phyloP scores from a whole-genome alignment of 2,888 invertebrate genomes.

The Drosophila affinis region DNA sequence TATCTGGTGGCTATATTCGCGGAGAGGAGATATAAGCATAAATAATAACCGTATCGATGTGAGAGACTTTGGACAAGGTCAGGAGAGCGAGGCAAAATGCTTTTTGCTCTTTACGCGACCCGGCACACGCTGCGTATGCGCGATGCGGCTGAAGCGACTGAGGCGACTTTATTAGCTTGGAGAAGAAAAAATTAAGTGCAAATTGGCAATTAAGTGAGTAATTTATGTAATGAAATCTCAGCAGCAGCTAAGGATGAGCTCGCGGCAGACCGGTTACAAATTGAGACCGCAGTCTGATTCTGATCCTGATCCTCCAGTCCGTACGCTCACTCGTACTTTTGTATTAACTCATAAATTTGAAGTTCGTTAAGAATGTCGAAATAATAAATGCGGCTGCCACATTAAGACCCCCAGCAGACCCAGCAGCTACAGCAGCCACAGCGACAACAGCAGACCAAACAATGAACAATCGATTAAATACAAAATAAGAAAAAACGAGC shows the following conservation, averaged over 20 bases:
- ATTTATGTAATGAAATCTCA: slow-evolving; percentile 70
- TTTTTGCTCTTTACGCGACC: slow-evolving; percentile 3
- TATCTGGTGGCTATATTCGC: not conserved
- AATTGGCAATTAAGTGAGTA: slow-evolving; percentile 74
- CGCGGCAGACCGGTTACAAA: slow-evolving; percentile 65
- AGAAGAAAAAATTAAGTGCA: slow-evolving; percentile 74
- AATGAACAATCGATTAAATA: slow-evolving; percentile 80
- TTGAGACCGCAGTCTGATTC: slow-evolving; percentile 46
- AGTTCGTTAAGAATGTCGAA: slow-evolving; percentile 81
- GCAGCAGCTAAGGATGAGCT: slow-evolving; percentile 47
- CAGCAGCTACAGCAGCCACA: slow-evolving; percentile 44
- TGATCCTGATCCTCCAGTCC: slow-evolving; percentile 12
- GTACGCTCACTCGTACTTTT: slow-evolving; percentile 50
- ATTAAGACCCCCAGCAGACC: slow-evolving; percentile 64
- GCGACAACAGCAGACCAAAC: slow-evolving; percentile 60
- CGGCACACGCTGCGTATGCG: slow-evolving; percentile 70
- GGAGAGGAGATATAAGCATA: slow-evolving; percentile 13
- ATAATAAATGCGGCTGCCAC: slow-evolving; percentile 79
- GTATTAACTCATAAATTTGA: slow-evolving; percentile 81
- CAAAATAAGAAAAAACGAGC: slow-evolving; percentile 70
- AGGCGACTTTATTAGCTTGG: slow-evolving; percentile 68
- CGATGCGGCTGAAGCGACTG: slow-evolving; percentile 52
- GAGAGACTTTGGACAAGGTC: slow-evolving; percentile 49
- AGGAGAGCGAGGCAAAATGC: slow-evolving; percentile 34
- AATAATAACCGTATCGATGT: slow-evolving; percentile 30